Conservation (phyloP, 2,888 invertebrate species). For the Teinopalpus imperialis region DNA sequence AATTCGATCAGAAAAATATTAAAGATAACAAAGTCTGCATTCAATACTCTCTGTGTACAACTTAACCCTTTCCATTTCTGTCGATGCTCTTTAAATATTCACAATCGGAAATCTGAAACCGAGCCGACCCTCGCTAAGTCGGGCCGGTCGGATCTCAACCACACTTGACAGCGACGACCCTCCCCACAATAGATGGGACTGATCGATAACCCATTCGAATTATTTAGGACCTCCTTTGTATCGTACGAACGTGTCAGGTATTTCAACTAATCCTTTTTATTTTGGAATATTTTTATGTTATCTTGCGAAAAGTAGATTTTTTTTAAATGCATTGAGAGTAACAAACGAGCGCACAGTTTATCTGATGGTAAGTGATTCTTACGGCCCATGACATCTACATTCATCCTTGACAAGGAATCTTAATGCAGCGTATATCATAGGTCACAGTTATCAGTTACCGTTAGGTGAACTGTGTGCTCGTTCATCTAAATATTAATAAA, state of each 20-base stretch:
- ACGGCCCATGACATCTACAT: no score
- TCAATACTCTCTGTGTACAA: constrained; percentile 5
- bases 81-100: constrained; percentile 31
- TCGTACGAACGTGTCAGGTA: constrained; percentile 16
- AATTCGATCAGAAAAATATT: no score
- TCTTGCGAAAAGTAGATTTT: no score
- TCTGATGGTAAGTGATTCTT: no score
- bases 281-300: background rate
- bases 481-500: no score
- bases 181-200: constrained; percentile 42
- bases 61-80: constrained; percentile 25
- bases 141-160: constrained; percentile 44
- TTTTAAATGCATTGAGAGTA: no score
- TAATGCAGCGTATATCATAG: no score
- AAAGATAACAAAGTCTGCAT: background rate
- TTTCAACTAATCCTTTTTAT: constrained; percentile 6
- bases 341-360: no score
- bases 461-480: no score
- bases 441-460: no score
- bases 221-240: constrained; percentile 42
- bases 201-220: constrained; percentile 44
- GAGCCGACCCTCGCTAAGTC: constrained; percentile 42
- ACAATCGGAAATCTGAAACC: constrained; percentile 28
- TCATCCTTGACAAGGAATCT: no score
- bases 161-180: constrained; percentile 50